These are phyloP conservation scores for Cynaeus angustus DNA, from an alignment of 2,888 invertebrate species.

Conservation along the genomic window DNA sequence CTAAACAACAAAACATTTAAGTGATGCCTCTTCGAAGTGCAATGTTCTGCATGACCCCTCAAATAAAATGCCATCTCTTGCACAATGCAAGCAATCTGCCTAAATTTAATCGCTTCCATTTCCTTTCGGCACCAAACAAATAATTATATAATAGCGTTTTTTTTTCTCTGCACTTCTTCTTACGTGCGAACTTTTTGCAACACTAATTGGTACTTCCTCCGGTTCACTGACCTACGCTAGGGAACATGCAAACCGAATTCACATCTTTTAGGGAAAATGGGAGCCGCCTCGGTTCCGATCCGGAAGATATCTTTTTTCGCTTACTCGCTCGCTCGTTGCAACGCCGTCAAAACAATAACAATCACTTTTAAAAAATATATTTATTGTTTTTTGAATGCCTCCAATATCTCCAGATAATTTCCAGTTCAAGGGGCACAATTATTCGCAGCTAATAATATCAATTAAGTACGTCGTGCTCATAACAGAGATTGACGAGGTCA, in stretches of 20 bases:
- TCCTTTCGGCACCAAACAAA: conserved; percentile 28
- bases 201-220: conserved; percentile 24
- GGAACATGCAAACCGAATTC: background rate
- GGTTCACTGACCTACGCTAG: conserved; percentile 40
- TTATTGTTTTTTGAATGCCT: conserved; percentile 41
- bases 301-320: too few species aligned
- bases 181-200: conserved; percentile 20
- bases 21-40: conserved; percentile 46
- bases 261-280: too few species aligned
- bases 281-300: background rate
- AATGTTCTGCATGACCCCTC: conserved; percentile 48
- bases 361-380: conserved; percentile 21
- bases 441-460: conserved; percentile 48
- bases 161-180: conserved; percentile 19
- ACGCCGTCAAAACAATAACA: conserved; percentile 8
- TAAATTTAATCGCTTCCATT: conserved; percentile 50
- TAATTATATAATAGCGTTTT: conserved; percentile 45
- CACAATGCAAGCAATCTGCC: conserved; percentile 45
- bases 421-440: conserved; percentile 48
- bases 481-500: conserved; percentile 48
- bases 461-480: conserved; percentile 44
- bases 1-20: conserved; percentile 54
- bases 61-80: conserved; percentile 44
- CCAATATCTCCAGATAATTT: conserved; percentile 37
- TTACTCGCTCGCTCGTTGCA: background rate